Evolutionary conservation across 2,797 vertebrate genomes (phyloP).

Genomic region (Bovichtus diacanthus): DNA sequence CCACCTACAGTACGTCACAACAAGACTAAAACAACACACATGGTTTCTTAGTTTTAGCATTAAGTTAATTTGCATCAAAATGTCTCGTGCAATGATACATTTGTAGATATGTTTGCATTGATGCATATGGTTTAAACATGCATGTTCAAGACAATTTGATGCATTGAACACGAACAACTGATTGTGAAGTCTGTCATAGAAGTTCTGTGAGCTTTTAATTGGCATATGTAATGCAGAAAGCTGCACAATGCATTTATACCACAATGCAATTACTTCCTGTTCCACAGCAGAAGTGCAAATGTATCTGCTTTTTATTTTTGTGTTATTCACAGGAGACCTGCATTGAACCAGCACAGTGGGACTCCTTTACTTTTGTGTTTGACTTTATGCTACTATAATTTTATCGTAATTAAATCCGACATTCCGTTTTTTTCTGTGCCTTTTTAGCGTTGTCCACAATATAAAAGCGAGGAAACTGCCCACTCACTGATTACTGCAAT

Average conservation of each 20-base stretch:
- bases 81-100: conserved; percentile 11
- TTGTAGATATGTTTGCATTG: conserved; percentile 23
- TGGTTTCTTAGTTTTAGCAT: conserved; percentile 11
- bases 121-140: not conserved
- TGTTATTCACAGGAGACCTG: not conserved
- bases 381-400: conserved; percentile 11
- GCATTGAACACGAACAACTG: not conserved
- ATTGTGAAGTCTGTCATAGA: too few species aligned
- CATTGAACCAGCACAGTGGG: conserved; percentile 7
- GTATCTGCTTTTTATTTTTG: not conserved
- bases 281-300: not conserved
- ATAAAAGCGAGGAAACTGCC: conserved; percentile 14
- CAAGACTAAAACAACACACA: conserved; percentile 11
- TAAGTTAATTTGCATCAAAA: conserved; percentile 19
- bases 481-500: conserved; percentile 18
- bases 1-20: conserved; percentile 1
- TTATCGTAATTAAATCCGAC: conserved; percentile 14
- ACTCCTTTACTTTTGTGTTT: not conserved
- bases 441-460: not conserved
- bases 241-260: conserved; percentile 7
- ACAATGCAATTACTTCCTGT: not conserved
- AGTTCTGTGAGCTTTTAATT: not conserved
- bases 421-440: not conserved
- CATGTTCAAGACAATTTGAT: not conserved
- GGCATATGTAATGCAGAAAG: not conserved